Conservation (phyloP, 2,113 vertebrate genomes). For the Xenopus tropicalis region DNA sequence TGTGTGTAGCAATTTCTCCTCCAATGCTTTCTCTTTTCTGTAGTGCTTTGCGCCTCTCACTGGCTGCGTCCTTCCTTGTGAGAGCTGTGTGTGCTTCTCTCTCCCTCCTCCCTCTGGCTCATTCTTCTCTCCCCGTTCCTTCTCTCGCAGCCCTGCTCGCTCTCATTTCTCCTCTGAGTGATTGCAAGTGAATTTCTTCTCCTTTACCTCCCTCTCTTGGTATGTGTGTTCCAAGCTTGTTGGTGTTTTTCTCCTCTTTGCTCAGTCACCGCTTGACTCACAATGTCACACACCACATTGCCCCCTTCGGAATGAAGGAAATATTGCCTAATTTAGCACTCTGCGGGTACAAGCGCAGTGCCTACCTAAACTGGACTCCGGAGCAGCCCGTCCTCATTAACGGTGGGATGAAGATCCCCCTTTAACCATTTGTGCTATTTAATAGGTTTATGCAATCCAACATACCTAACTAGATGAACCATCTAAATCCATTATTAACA, state of each 20-base stretch:
- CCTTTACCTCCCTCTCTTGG: conserved; percentile 30
- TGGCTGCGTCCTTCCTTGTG: conserved; percentile 23
- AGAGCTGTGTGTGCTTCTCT: conserved; percentile 1
- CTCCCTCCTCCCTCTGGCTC: conserved; percentile 25
- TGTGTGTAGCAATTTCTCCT: conserved; percentile 38
- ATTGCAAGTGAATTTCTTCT: conserved; percentile 21
- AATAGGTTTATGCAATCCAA: too few species aligned
- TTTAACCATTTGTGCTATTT: too few species aligned
- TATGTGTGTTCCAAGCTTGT: conserved; percentile 10
- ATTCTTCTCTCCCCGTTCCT: conserved; percentile 9
- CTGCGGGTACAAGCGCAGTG: too few species aligned
- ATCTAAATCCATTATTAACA: too few species aligned
- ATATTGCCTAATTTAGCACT: too few species aligned
- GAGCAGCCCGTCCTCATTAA: too few species aligned
- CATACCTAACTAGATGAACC: too few species aligned
- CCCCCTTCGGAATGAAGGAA: neutral
- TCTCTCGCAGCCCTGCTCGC: neutral
- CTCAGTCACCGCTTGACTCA: conserved; percentile 17
- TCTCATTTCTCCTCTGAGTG: conserved; percentile 7
- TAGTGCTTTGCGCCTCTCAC: conserved; percentile 33
- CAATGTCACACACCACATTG: conserved; percentile 2
- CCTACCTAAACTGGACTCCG: too few species aligned
- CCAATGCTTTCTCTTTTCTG: conserved; percentile 38
- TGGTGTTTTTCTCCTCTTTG: conserved; percentile 7
- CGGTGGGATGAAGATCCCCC: too few species aligned